A percentile compares a stretch with the other conserved stretches of the same genome.
Evolutionary conservation across 2,888 invertebrate species (phyloP).

Genomic region (Leuctra nigra): DNA sequence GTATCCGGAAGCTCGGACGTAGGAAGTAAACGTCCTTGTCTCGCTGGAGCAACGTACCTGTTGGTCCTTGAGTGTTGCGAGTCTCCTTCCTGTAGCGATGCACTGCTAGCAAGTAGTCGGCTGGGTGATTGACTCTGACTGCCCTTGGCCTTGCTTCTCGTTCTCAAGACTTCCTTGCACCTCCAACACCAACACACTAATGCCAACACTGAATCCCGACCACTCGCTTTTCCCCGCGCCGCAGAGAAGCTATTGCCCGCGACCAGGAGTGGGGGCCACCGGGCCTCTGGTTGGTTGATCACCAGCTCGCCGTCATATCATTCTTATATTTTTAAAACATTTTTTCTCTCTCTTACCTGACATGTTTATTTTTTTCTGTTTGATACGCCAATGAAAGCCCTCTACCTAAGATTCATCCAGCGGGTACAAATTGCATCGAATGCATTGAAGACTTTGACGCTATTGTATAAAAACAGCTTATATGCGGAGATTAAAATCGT

Average conservation of each 20-base stretch:
- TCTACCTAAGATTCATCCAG: not conserved
- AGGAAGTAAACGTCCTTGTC: conserved; percentile 21
- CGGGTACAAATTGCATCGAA: not conserved
- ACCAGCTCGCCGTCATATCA: conserved; percentile 4
- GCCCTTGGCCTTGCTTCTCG: conserved; percentile 24
- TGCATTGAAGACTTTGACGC: not conserved
- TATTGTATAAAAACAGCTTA: not conserved
- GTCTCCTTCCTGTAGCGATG: conserved; percentile 1
- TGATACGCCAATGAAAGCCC: not conserved
- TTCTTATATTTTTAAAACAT: conserved; percentile 10
- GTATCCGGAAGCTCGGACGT: too few relatives aligned
- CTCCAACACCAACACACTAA: conserved; percentile 25
- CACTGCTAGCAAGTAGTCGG: not conserved
- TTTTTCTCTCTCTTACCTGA: not conserved
- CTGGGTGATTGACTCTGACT: conserved; percentile 17
- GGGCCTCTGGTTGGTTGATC: conserved; percentile 10
- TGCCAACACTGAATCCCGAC: conserved; percentile 23
- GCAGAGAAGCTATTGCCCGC: not conserved
- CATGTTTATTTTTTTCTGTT: not conserved
- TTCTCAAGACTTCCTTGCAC: conserved; percentile 17
- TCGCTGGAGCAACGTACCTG: conserved; percentile 23
- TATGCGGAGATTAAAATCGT: not conserved
- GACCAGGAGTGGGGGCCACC: not conserved
- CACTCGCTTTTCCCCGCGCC: conserved; percentile 26
- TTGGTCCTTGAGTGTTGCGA: conserved; percentile 20